Base-by-base conservation (phyloP, 2,888 invertebrate genomes). In the Sarcophaga subvicina region DNA sequence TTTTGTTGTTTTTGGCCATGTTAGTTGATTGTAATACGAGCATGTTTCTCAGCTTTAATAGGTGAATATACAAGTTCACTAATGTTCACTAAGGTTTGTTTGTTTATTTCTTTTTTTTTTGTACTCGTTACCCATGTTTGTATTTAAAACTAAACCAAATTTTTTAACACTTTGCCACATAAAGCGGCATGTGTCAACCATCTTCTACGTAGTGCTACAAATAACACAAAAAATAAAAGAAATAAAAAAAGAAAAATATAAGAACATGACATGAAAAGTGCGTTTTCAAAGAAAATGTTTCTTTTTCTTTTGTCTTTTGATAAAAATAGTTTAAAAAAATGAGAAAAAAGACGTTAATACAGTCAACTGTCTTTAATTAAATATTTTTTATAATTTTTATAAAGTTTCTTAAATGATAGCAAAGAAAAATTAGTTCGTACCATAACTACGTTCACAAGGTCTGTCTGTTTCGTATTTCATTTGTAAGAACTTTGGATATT, bases 151-250 rank as follows among this genome's bases (percentile, higher is more conserved):
- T 37, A 69, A 69, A 73, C 81, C 78, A 78, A 63, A 66, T 75
- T 71, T 84, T 63, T 82, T 72, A 81, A 84, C 84, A 84, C 80
- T 76, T 71, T 54, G 80, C 75, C 60, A 66, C 80, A 75, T 72
- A 83, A 79, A 85, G 79, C 83, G 79, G 72, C 83, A 81, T 81
- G 81, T 84, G 81, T 76, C 85, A 83, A 78, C 22, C 64, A 67
- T 77, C 72, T 63, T 49, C 70, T 70, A 70, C 22, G 49, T 59
- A 37, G 22, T 27, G 63, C 59, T 69, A 73, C 72, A 70, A 60
- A 54, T 71, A 64, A 86, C 54, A 3, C 12, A 77, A 37, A 63
- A 79, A 71, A 79, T 86, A 71, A 22, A 22, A 45, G 64, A 70
- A n/a, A 69, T 73, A 62, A 54, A 45, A 45, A 70, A 14, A 63